Conservation (phyloP, 2,888 invertebrate species). For the Pyrrhia umbra region DNA sequence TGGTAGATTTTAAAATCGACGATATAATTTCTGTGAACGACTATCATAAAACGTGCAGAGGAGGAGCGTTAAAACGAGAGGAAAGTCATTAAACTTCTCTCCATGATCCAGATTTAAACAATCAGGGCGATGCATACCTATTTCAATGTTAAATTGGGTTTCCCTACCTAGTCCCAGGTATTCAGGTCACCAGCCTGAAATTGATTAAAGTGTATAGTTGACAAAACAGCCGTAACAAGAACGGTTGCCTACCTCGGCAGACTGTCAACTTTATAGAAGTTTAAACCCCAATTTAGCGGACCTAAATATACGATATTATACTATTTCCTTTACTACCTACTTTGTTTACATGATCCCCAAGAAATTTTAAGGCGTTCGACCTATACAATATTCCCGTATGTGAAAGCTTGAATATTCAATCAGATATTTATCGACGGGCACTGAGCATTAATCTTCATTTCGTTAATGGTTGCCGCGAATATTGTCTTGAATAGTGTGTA, state of each 20-base stretch:
- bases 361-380: not conserved
- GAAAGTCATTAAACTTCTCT: conserved; percentile 51
- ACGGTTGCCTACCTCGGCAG: conserved; percentile 18
- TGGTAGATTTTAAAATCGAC: conserved; percentile 38
- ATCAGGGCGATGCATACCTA: conserved; percentile 37
- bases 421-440: conserved; percentile 20
- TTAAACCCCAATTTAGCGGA: conserved; percentile 33
- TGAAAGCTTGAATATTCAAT: conserved; percentile 16
- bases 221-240: conserved; percentile 44
- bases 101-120: conserved; percentile 40
- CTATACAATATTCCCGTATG: conserved; percentile 17
- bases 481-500: conserved; percentile 26
- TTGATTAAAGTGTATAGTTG: conserved; percentile 59
- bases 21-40: conserved; percentile 33
- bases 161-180: conserved; percentile 31
- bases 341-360: conserved; percentile 8
- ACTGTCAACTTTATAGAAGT: conserved; percentile 36
- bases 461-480: conserved; percentile 32
- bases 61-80: conserved; percentile 43
- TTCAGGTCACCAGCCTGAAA: conserved; percentile 48
- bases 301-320: conserved; percentile 5
- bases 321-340: conserved; percentile 10
- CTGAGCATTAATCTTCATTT: conserved; percentile 42
- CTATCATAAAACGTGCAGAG: conserved; percentile 42
- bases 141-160: conserved; percentile 44